Base-by-base conservation (phyloP, 2,113 vertebrate genomes). In the Plectropomus leopardus region DNA sequence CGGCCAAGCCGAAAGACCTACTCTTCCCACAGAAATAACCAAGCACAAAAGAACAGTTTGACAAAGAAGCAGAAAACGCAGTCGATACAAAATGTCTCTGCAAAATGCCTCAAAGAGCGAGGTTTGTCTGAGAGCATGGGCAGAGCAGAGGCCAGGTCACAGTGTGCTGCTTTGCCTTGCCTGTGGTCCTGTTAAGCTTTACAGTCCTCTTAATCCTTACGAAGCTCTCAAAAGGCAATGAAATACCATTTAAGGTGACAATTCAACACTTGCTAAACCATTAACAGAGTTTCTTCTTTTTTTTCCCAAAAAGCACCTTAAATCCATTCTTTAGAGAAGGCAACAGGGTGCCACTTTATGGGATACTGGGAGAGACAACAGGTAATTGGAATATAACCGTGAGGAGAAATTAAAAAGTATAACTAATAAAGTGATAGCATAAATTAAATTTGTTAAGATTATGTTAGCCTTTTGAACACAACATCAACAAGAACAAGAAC, bases 191-290 rank as follows among this genome's bases (percentile, higher is more conserved):
- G 55, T 80, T 85, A 76, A 88, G 88, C 85, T 82, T 82, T 71
- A 76, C 72, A 84, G 66, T 90, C 88, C 76, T 84, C 72, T 82
- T 87, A 91, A 91, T 88, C 90, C 87, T 91, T 69, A 85, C 50
- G 44, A 83, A 90, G 78, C 68, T 78, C 64, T 84, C 76, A 67
- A 86, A 90, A 85, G 63, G 83, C 90, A 88, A 91, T 76, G 54
- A 76, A 92, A 91, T 28, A 63, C 84, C 66, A 91, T 89, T 92
- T 89, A 82, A 89, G 85, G 88, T 87, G 72, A 85, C 86, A 92
- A 92, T 90, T 85, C 72, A 75, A 84, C 82, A 88, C 76, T 71
- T 73, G 26, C 71, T 79, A 57, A 84, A 79, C 84, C 84, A 85
- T 85, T 85, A 87, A 76, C 64, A 24, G 45, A 55, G 72, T 24